Percentiles rank a stretch among this genome's conserved stretches.
Evolutionary conservation across 2,888 invertebrate species (phyloP).

Genomic region (Sepioteuthis lessoniana): DNA sequence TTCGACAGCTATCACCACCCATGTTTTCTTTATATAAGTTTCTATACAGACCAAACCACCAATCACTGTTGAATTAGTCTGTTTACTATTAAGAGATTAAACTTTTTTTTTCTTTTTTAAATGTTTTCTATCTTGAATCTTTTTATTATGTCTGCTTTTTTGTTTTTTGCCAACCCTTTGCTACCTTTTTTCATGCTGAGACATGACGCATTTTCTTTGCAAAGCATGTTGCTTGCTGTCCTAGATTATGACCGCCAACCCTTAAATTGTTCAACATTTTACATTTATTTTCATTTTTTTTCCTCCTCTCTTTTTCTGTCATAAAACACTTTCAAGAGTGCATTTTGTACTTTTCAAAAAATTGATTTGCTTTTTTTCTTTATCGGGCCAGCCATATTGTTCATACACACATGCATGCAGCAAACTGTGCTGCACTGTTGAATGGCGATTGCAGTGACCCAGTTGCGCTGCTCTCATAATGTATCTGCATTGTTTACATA

Average conservation of each 20-base stretch:
- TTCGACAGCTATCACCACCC: not conserved
- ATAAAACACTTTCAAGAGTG: not conserved
- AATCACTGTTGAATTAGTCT: not conserved
- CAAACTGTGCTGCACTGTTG: slow-evolving; percentile 11
- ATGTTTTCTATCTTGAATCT: not conserved
- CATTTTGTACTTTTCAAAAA: not conserved
- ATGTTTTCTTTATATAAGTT: not conserved
- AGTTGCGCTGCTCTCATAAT: slow-evolving; percentile 14
- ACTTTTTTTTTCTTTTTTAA: not conserved
- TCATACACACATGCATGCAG: not conserved
- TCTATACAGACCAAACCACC: not conserved
- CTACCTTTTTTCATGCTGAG: not conserved
- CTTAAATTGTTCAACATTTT: not conserved
- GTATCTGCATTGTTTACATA: slow-evolving; percentile 46
- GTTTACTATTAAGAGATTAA: not conserved
- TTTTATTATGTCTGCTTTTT: not conserved
- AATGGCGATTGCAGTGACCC: slow-evolving; percentile 14
- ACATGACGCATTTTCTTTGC: not conserved
- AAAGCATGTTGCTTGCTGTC: not conserved
- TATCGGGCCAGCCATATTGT: not conserved
- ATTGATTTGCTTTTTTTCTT: not conserved
- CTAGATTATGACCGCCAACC: not conserved
- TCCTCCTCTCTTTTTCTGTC: too few species aligned
- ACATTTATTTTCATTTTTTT: too few species aligned
- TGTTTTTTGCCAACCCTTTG: not conserved